Base-by-base conservation (phyloP, 1,140 invertebrate genomes). In the Dendroctonus valens region DNA sequence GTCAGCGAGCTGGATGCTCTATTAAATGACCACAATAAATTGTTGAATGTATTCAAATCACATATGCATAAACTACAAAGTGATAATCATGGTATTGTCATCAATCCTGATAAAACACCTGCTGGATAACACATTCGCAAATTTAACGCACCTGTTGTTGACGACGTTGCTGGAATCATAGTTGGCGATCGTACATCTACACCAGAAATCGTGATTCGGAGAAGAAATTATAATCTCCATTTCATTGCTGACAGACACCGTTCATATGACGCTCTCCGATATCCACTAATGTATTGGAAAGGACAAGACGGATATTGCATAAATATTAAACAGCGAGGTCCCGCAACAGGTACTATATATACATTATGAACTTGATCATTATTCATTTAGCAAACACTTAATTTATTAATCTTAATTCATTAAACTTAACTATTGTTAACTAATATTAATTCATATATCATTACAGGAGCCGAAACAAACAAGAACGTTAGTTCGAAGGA, bases 291-390 rank as follows among this genome's bases (percentile, higher is more conserved):
- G 38, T 83, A 81, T 74, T 80, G 78, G 73, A 60, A 79, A 72
- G 81, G 81, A 53, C 74, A 81, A 70, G 78, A 82, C 76, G 78
- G 76, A 70, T 81, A 82, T 76, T 48, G 77, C 74, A 73, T 81
- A 42, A 71, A 76, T 52, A 77, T 82, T 49, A 77, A 75, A 70
- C 63, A 44, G n/a, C n/a, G n/a, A n/a, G n/a, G n/a, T n/a, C n/a
- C n/a, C n/a, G n/a, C n/a, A n/a, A n/a, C n/a, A n/a, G n/a, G n/a
- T n/a, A n/a, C n/a, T n/a, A n/a, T n/a, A n/a, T n/a, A n/a, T n/a
- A n/a, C n/a, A n/a, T n/a, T n/a, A n/a, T n/a, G n/a, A n/a, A n/a
- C n/a, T n/a, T n/a, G n/a, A n/a, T n/a, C n/a, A n/a, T n/a, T n/a
- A n/a, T n/a, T n/a, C n/a, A n/a, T n/a, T n/a, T n/a, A n/a, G n/a